phyloP scores from a whole-genome alignment of 2,113 vertebrate genomes.

The Formicarius rufipectus region DNA sequence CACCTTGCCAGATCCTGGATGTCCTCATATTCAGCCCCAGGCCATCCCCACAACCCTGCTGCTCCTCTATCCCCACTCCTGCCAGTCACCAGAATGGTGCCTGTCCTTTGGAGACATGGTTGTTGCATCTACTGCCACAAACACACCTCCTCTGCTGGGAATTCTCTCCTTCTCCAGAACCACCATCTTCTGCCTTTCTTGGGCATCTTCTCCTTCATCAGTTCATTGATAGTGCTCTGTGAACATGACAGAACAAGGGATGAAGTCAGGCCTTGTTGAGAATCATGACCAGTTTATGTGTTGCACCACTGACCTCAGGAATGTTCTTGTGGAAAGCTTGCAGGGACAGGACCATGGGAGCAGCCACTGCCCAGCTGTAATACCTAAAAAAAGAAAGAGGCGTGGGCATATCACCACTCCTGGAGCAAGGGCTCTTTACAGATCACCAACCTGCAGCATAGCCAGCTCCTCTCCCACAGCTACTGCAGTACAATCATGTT shows the following conservation, averaged over 20 bases:
- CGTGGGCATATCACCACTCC: background rate
- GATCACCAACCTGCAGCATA: background rate
- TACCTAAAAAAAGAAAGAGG: conserved; percentile 76
- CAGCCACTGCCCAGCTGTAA: conserved; percentile 95
- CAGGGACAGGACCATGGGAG: conserved; percentile 90
- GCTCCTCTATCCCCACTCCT: background rate
- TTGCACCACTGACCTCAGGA: conserved; percentile 81
- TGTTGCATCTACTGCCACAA: background rate
- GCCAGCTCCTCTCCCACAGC: background rate
- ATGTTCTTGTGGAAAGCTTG: conserved; percentile 91
- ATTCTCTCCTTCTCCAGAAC: conserved; percentile 88
- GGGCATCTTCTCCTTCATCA: conserved; percentile 92
- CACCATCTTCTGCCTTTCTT: conserved; percentile 90
- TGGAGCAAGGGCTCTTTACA: background rate
- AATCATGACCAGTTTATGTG: background rate
- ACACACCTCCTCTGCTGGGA: conserved; percentile 66
- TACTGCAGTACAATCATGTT: rapidly evolving
- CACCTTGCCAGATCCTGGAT: background rate
- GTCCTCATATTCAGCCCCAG: background rate
- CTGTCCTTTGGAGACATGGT: background rate
- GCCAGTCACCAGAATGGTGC: background rate
- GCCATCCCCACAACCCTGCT: background rate
- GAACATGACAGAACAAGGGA: background rate
- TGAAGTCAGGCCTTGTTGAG: background rate
- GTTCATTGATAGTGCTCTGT: conserved; percentile 80